Base-by-base conservation (phyloP, 2,888 invertebrate species). In the Ramazzottius varieornatus region DNA sequence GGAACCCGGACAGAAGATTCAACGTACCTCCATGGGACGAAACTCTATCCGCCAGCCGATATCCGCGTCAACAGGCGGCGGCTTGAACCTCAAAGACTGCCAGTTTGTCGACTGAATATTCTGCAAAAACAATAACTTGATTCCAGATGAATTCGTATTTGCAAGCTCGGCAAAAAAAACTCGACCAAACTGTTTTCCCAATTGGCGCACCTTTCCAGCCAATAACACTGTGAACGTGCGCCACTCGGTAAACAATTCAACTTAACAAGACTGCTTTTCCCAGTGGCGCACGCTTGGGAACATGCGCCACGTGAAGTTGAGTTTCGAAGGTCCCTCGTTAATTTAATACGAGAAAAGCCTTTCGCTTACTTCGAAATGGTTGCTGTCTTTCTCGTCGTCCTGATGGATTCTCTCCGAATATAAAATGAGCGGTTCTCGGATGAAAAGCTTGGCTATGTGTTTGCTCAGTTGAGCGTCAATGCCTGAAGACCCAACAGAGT, bases 11-110 rank as follows among this genome's bases (percentile, higher is more conserved):
- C n/a, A n/a, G n/a, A n/a, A n/a, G n/a, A n/a, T n/a, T n/a, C n/a
- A n/a, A n/a, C n/a, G 40, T 66, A 68, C 68, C 78, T 92, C 93
- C 75, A 96, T 96, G 54, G 98, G 96, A 33, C 98, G 83, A 80
- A 99, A 99, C 80, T 99, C 98, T 0, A 99, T 98, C 70, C 98
- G 82, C 98, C 98, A 99, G 46, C 98, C 98, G 72, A 99, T 98
- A 65, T 88, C 81, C 4, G 91, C 89, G 75, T 91, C 85, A n/a
- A 79, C 77, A 0, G 92, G 89, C 63, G 96, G 96, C 33, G 94
- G 94, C 79, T 98, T 98, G 79, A 98, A 98, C 46, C 92, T 82
- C 92, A 96, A 92, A 34, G 93, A 92, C 79, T 96, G 94, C 96
- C 96, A 96, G 79, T 96, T 96, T 33, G 94, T 96, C 0, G 94